Evolutionary conservation across 2,797 vertebrate genomes (phyloP).

Genomic region (Chaunax sp.): DNA sequence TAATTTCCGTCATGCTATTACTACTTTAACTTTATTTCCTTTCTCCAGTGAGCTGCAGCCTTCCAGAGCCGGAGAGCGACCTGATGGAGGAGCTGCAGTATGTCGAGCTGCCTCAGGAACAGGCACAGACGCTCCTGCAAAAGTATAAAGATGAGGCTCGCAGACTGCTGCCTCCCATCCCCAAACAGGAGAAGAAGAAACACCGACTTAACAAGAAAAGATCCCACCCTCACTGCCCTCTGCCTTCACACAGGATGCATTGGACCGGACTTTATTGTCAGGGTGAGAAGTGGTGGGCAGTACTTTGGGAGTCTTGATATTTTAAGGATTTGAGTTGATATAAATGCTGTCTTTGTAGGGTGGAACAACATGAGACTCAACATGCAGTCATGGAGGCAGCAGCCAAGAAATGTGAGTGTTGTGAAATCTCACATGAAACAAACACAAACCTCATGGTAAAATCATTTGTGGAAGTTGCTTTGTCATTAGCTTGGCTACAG

Average conservation of each 20-base stretch:
- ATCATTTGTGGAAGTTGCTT: not conserved
- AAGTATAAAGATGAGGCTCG: slow-evolving; percentile 87
- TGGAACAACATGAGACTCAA: slow-evolving; percentile 74
- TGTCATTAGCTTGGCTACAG: not conserved
- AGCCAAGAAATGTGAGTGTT: slow-evolving; percentile 83
- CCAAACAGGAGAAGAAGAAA: slow-evolving; percentile 82
- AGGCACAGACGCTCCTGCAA: slow-evolving; percentile 85
- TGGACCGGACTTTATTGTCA: slow-evolving; percentile 71
- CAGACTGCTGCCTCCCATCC: slow-evolving; percentile 84
- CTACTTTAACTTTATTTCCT: not conserved
- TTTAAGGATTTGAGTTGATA: not conserved
- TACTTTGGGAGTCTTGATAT: not conserved
- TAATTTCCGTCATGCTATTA: not conserved
- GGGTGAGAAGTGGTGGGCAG: not conserved
- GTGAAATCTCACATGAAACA: not conserved
- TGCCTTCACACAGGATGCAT: slow-evolving; percentile 52
- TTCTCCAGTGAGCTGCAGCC: slow-evolving; percentile 88
- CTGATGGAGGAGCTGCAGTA: slow-evolving; percentile 89
- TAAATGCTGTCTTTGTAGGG: slow-evolving; percentile 68
- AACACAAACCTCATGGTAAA: not conserved
- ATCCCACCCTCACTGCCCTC: slow-evolving; percentile 41
- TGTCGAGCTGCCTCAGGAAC: slow-evolving; percentile 84
- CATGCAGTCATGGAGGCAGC: slow-evolving; percentile 83
- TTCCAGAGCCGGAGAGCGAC: slow-evolving; percentile 86
- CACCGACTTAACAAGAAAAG: slow-evolving; percentile 77